A percentile compares a stretch with the other conserved stretches of the same genome.
phyloP scores from a whole-genome alignment of 2,113 vertebrate species.

The Hypocryptadius cinnamomeus region DNA sequence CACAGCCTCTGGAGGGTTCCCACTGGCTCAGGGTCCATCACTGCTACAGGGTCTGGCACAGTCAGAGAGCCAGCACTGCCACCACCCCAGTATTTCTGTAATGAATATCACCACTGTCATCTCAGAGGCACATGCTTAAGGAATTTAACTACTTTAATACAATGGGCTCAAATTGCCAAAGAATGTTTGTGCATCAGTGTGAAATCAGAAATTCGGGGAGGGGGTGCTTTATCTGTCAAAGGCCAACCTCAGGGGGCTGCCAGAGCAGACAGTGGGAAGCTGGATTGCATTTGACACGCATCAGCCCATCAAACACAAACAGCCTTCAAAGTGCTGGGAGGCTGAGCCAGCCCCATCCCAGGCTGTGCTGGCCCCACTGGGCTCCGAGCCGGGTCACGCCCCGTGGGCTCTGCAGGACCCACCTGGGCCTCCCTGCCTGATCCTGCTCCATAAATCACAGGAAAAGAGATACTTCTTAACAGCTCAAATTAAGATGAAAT shows the following conservation, averaged over 20 bases:
- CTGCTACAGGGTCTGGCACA: not conserved
- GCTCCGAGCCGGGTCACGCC: slow-evolving; percentile 55
- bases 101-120: not conserved
- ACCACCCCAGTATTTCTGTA: not conserved
- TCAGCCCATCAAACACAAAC: slow-evolving; percentile 65
- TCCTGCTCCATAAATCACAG: slow-evolving; percentile 72
- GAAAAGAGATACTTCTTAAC: slow-evolving; percentile 76
- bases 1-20: not conserved
- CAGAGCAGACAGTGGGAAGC: slow-evolving; percentile 64
- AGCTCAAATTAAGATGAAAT: slow-evolving; percentile 84
- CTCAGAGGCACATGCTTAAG: slow-evolving; percentile 44
- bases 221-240: slow-evolving; percentile 60
- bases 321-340: slow-evolving; percentile 52
- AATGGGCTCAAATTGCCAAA: slow-evolving; percentile 63
- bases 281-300: slow-evolving; percentile 68
- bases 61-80: not conserved
- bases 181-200: slow-evolving; percentile 59
- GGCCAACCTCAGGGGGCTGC: slow-evolving; percentile 55
- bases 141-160: slow-evolving; percentile 60
- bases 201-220: slow-evolving; percentile 61
- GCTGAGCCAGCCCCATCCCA: not conserved
- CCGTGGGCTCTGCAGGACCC: not conserved
- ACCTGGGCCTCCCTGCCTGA: not conserved
- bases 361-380: not conserved
- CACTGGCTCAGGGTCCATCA: not conserved